Conservation (phyloP, 2,113 vertebrate genomes). For the Anser cygnoides region DNA sequence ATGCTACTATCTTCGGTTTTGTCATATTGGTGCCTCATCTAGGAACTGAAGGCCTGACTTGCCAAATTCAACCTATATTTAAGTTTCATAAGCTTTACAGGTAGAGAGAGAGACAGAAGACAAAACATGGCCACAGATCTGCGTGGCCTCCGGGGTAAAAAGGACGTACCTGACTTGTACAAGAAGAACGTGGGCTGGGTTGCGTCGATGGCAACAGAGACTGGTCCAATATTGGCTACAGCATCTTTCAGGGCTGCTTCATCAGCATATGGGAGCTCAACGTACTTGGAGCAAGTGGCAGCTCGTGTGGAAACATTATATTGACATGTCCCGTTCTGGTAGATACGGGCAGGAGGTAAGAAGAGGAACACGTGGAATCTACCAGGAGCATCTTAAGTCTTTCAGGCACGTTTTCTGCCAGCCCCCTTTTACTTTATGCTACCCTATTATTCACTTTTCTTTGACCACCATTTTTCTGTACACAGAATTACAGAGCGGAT, state of each 20-base stretch:
- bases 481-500: fast-evolving
- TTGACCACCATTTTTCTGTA: not conserved
- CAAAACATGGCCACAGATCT: not conserved
- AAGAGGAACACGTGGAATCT: not conserved
- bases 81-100: fast-evolving
- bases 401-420: not conserved
- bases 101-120: not conserved
- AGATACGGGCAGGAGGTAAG: not conserved
- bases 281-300: constrained; percentile 84
- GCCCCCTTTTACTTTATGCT: no score
- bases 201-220: constrained; percentile 90
- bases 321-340: constrained; percentile 77
- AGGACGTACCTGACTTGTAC: constrained; percentile 82
- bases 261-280: constrained; percentile 50
- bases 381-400: not conserved
- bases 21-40: fast-evolving
- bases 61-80: not conserved
- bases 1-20: fast-evolving
- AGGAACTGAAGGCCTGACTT: not conserved
- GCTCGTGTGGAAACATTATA: constrained; percentile 78
- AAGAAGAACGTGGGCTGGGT: constrained; percentile 76
- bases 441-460: fast-evolving
- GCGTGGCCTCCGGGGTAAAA: not conserved
- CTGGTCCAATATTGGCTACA: constrained; percentile 84
- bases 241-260: constrained; percentile 80